Evolutionary conservation across 1,140 invertebrate genomes (phyloP).

Genomic region (Asobara japonica): DNA sequence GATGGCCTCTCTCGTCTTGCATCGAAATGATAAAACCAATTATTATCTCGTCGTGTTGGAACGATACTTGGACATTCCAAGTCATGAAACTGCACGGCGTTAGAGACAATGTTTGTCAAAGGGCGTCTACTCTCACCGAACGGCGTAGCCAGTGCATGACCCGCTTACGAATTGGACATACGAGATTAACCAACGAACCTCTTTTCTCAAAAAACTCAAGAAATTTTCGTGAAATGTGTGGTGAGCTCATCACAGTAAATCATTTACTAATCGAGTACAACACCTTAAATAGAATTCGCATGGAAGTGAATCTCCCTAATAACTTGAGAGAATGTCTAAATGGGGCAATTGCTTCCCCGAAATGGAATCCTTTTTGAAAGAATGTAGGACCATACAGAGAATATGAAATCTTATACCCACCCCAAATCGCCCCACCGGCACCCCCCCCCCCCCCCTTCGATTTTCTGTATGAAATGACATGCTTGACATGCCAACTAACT

Average conservation of each 20-base stretch:
- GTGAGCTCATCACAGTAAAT: background rate
- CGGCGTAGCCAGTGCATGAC: slow-evolving; percentile 9
- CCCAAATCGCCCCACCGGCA: too few relatives aligned
- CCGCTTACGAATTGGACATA: slow-evolving; percentile 22
- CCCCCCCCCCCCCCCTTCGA: too few relatives aligned
- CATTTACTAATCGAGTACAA: slow-evolving; percentile 14
- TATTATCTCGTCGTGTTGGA: too few relatives aligned
- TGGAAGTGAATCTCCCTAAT: too few relatives aligned
- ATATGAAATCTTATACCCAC: too few relatives aligned
- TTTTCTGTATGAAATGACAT: too few relatives aligned
- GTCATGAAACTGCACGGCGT: slow-evolving; percentile 3
- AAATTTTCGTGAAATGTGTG: background rate
- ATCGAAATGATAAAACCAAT: too few relatives aligned
- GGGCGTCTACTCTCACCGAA: background rate
- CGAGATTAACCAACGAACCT: too few relatives aligned
- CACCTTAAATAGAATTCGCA: background rate
- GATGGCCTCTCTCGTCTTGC: too few relatives aligned
- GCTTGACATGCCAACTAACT: too few relatives aligned
- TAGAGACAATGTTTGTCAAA: slow-evolving; percentile 19
- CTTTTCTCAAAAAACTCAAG: background rate
- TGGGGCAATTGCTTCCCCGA: background rate
- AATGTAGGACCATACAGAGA: background rate
- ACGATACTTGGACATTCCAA: background rate
- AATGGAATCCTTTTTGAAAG: background rate
- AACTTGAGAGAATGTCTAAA: too few relatives aligned